Percentiles rank a stretch among this genome's conserved stretches.
Conservation (phyloP, 2,113 vertebrate genomes). For the Asarcornis scutulata region DNA sequence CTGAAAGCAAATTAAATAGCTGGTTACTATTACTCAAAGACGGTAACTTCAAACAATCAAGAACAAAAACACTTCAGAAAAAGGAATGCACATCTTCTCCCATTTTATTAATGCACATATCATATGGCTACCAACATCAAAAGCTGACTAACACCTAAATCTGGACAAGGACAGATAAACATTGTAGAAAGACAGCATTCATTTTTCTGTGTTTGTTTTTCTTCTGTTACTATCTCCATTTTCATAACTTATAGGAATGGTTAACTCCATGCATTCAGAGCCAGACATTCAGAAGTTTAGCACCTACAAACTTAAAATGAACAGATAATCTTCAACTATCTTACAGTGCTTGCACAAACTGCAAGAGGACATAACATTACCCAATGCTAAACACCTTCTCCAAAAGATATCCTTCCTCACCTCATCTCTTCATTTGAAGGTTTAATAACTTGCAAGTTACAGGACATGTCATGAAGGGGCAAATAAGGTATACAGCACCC, state of each 20-base stretch:
- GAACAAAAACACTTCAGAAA: background rate
- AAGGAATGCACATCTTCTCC: background rate
- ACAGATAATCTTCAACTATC: background rate
- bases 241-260: background rate
- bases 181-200: background rate
- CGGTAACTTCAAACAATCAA: background rate
- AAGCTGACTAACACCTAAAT: background rate
- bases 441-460: background rate
- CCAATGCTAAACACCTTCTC: background rate
- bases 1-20: background rate
- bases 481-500: background rate
- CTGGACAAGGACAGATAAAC: background rate
- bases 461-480: background rate
- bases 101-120: background rate
- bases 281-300: background rate
- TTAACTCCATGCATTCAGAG: background rate
- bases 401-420: background rate
- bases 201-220: background rate
- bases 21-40: background rate
- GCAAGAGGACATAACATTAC: background rate
- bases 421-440: background rate
- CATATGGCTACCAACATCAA: background rate
- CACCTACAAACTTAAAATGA: background rate
- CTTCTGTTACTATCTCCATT: background rate
- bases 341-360: background rate